Evolutionary conservation across 1,140 invertebrate genomes (phyloP).

Genomic region (Sweltsa coloradensis): DNA sequence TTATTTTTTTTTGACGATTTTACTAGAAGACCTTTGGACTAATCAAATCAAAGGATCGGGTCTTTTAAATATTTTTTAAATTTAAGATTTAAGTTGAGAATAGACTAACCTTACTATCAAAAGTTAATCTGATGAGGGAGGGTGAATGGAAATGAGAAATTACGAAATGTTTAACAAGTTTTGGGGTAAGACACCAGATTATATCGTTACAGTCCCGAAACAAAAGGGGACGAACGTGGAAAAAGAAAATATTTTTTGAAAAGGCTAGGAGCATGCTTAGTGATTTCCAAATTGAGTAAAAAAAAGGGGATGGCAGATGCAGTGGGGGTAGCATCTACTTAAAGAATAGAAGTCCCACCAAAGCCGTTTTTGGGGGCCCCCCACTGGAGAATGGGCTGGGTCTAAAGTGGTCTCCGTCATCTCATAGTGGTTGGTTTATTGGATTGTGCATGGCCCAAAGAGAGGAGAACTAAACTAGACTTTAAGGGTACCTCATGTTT

Average conservation of each 20-base stretch:
- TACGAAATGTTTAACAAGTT: constrained; percentile 13
- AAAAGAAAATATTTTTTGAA: constrained; percentile 24
- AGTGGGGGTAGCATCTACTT: constrained; percentile 22
- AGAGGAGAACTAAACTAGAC: constrained; percentile 18
- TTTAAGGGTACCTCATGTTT: constrained; percentile 16
- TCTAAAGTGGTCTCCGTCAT: constrained; percentile 17
- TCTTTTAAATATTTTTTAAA: constrained; percentile 23
- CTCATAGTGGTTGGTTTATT: constrained; percentile 21
- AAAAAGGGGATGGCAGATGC: constrained; percentile 27
- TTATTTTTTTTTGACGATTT: too few relatives aligned
- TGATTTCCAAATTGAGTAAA: constrained; percentile 16
- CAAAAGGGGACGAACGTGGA: constrained; percentile 24
- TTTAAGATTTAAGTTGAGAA: constrained; percentile 19
- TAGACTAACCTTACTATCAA: too few relatives aligned
- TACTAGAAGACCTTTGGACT: too few relatives aligned
- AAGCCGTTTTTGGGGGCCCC: constrained; percentile 15
- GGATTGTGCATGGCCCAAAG: constrained; percentile 19
- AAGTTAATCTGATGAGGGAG: constrained; percentile 29
- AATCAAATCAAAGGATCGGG: constrained; percentile 28
- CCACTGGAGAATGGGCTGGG: constrained; percentile 20
- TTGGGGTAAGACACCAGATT: constrained; percentile 20
- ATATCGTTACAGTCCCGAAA: constrained; percentile 22
- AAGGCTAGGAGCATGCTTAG: constrained; percentile 18
- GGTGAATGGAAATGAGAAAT: constrained; percentile 26
- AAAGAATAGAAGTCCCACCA: constrained; percentile 23